A percentile compares a stretch with the other conserved stretches of the same genome.
These are phyloP conservation scores for Brenthis daphne DNA, from an alignment of 2,888 invertebrate species.

Conservation along the genomic window DNA sequence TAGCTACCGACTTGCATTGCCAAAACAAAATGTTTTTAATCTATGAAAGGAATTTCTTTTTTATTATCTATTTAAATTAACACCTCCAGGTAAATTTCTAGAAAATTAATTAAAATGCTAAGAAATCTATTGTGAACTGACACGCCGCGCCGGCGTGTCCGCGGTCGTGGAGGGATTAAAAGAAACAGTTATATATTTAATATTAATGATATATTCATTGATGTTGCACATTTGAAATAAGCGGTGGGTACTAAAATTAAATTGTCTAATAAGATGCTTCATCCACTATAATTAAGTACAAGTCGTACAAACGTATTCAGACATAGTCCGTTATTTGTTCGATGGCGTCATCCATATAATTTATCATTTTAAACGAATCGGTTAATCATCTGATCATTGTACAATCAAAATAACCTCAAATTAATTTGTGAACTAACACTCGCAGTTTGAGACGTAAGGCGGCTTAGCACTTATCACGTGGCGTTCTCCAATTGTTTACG, in stretches of 20 bases:
- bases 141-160: too few species aligned
- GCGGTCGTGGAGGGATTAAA: too few species aligned
- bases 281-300: slow-evolving; percentile 22
- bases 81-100: too few species aligned
- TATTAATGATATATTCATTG: slow-evolving; percentile 5
- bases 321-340: slow-evolving; percentile 36
- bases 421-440: slow-evolving; percentile 24
- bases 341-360: slow-evolving; percentile 48
- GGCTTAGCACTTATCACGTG: slow-evolving; percentile 50
- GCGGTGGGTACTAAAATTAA: slow-evolving; percentile 21
- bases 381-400: slow-evolving; percentile 32
- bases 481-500: slow-evolving; percentile 64
- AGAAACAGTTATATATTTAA: background rate
- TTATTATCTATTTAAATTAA: too few species aligned
- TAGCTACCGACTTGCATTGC: slow-evolving; percentile 1
- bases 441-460: too few species aligned
- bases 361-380: slow-evolving; percentile 48
- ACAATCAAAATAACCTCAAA: slow-evolving; percentile 36
- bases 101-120: too few species aligned
- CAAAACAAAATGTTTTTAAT: background rate
- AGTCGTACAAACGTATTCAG: slow-evolving; percentile 21
- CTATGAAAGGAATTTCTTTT: too few species aligned
- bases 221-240: slow-evolving; percentile 12
- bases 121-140: background rate
- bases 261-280: slow-evolving; percentile 21